Percentiles rank a stretch among this genome's conserved stretches.
These are phyloP conservation scores for Electrona antarctica DNA, from an alignment of 2,113 vertebrate genomes.

Conservation along the genomic window DNA sequence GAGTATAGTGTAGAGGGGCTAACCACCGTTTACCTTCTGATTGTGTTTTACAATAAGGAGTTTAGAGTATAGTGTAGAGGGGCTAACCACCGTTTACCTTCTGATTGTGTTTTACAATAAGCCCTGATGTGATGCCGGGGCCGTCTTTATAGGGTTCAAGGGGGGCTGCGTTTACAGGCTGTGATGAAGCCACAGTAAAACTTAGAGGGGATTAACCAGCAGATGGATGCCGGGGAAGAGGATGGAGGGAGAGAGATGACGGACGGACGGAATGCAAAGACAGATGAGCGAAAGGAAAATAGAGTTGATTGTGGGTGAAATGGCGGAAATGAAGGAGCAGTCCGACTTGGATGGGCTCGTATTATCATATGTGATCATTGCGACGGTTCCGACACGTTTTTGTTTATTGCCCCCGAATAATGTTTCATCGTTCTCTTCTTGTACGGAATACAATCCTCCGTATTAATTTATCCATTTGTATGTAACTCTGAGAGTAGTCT, in stretches of 20 bases:
- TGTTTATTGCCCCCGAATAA: no score
- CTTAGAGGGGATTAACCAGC: slow-evolving; percentile 77
- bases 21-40: slow-evolving; percentile 88
- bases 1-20: slow-evolving; percentile 81
- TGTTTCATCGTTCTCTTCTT: no score
- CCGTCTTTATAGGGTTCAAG: slow-evolving; percentile 92
- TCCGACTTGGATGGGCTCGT: not conserved
- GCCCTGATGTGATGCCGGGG: slow-evolving; percentile 81
- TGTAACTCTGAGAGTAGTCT: no score
- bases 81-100: slow-evolving; percentile 88
- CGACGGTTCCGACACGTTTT: no score
- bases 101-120: slow-evolving; percentile 91
- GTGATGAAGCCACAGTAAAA: slow-evolving; percentile 89
- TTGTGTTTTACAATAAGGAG: slow-evolving; percentile 90
- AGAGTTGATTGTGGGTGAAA: slow-evolving; percentile 3
- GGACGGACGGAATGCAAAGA: slow-evolving; percentile 21
- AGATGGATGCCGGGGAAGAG: slow-evolving; percentile 73
- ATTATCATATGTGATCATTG: no score
- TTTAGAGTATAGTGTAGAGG: slow-evolving; percentile 80
- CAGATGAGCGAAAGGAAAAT: not conserved
- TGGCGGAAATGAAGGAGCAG: slow-evolving; percentile 7
- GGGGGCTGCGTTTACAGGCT: slow-evolving; percentile 87
- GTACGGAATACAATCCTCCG: no score
- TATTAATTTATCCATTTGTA: no score
- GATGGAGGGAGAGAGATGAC: slow-evolving; percentile 8